A percentile compares a stretch with the other conserved stretches of the same genome.
These are phyloP conservation scores for Ctenodactylus gundi DNA, from an alignment of 2,113 vertebrate species.

Conservation along the genomic window DNA sequence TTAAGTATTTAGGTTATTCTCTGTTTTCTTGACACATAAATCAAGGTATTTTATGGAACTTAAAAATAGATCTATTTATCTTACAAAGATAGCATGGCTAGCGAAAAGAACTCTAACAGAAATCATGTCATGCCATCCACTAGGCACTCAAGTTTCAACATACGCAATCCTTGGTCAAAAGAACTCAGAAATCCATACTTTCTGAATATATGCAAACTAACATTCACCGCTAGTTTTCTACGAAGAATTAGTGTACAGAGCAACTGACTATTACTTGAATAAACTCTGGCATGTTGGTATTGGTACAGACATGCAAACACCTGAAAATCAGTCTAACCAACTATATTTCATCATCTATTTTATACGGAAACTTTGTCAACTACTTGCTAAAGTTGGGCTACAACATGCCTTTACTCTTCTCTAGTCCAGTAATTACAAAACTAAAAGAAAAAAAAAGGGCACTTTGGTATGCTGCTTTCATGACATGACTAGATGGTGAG, in stretches of 20 bases:
- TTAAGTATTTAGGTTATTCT: neutral
- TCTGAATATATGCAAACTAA: slow-evolving; percentile 9
- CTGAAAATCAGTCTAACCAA: neutral
- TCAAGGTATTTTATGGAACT: neutral
- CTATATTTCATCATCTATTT: slow-evolving; percentile 2
- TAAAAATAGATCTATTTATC: neutral
- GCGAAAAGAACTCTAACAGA: too few species aligned
- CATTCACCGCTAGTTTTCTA: neutral
- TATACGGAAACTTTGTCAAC: neutral
- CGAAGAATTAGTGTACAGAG: neutral
- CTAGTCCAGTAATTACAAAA: slow-evolving; percentile 18
- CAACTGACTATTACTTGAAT: neutral
- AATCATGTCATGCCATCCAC: too few species aligned
- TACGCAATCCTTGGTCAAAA: neutral
- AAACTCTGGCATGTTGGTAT: neutral
- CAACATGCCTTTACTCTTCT: neutral
- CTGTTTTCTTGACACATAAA: slow-evolving; percentile 6
- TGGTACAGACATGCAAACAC: neutral
- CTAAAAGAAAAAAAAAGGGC: neutral
- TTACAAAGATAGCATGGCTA: too few species aligned
- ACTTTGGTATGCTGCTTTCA: neutral
- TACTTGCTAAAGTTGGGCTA: slow-evolving; percentile 49
- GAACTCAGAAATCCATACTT: neutral
- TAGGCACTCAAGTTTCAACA: neutral
- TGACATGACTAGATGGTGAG: neutral